Evolutionary conservation across 2,113 vertebrate species (phyloP).

Genomic region (Nibea coibor): DNA sequence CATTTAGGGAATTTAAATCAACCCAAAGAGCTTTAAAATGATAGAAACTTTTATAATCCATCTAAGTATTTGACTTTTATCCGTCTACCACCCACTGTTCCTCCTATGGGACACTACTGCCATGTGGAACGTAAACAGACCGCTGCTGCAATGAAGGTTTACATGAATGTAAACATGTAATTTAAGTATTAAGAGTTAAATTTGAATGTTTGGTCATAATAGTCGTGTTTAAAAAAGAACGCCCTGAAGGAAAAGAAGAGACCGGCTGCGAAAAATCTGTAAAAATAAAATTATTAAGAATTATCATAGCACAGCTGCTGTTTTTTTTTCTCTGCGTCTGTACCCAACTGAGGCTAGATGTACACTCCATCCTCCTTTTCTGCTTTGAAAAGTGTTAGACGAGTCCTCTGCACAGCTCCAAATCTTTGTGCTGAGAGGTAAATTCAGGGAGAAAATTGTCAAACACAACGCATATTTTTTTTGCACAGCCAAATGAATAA

Average conservation of each 20-base stretch:
- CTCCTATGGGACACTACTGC: background rate
- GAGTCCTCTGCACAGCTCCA: constrained; percentile 2
- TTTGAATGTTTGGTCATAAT: background rate
- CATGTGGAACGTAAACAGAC: background rate
- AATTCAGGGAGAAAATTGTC: background rate
- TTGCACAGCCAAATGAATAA: background rate
- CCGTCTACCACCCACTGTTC: background rate
- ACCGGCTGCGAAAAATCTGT: background rate
- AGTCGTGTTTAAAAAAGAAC: background rate
- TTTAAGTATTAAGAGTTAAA: background rate
- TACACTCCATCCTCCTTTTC: too few relatives aligned
- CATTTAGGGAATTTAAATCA: background rate
- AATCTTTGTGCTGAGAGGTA: background rate
- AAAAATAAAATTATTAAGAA: background rate
- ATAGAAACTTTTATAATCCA: background rate
- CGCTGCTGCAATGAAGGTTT: background rate
- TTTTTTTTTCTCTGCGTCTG: too few relatives aligned
- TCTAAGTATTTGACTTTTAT: background rate
- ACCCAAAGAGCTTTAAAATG: background rate
- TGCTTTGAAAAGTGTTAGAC: too few relatives aligned
- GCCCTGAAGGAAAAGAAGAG: background rate
- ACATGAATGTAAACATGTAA: background rate
- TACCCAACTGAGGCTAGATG: too few relatives aligned
- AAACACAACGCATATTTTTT: background rate
- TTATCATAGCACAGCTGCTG: too few relatives aligned